Base-by-base conservation (phyloP, 2,888 invertebrate genomes). In the Diarsia brunnea region DNA sequence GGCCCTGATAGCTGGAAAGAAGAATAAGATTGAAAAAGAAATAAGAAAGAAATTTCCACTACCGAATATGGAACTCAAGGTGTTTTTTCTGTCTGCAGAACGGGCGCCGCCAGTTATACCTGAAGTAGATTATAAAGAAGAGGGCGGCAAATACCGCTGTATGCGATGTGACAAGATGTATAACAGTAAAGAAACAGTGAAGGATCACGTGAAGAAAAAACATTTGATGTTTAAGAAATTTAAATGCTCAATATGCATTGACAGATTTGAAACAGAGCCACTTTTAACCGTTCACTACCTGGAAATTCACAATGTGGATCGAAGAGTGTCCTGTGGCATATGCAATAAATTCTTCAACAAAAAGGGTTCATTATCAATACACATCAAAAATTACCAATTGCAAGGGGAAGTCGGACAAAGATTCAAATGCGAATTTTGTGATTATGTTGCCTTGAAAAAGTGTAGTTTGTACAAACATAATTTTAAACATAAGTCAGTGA, bases 361-460 rank as follows among this genome's bases (percentile, higher is more conserved):
- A 0, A 91, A 92, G 75, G 79, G 88, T 0, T 93, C 93, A 51
- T 69, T 95, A 0, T 64, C 85, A 0, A 93, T 89, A 19, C 95
- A 96, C 60, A 92, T 90, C 0, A 93, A 94, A 70, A 91, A 87
- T 21, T 95, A 91, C 24, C 95, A 96, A 51, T 95, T 95, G 95
- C 81, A 94, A 1, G 96, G 96, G 0, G 91, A 92, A 78, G 91
- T 94, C 0, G 95, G 96, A 0, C 90, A 91, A 78, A 92, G 90
- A 61, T 88, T 90, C 27, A 93, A 93, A 45, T 96, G 96, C 51
- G 90, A 93, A 3, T 82, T 88, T 4, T 96, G 96, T 68, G 95
- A 95, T 0, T 95, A 92, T 69, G 95, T 94, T 47, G 90, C 93
- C 0, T 94, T 93, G 55, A 93, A 92, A 60, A 88, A 91, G 53